phyloP scores from a whole-genome alignment of 2,888 invertebrate species.

The Aphodius sticticus region DNA sequence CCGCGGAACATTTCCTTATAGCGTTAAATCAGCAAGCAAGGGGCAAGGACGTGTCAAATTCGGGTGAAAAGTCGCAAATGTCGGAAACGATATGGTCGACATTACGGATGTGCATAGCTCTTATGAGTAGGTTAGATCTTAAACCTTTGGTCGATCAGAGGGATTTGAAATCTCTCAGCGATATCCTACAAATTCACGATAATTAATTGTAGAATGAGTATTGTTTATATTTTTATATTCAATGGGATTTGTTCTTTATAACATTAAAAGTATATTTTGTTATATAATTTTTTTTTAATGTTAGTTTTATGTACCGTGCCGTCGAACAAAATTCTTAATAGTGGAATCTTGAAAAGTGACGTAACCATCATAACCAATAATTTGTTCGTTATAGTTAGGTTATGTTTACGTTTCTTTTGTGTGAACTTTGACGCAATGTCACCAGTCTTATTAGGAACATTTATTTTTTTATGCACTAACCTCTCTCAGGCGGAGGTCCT shows the following conservation, averaged over 20 bases:
- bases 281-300: not conserved
- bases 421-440: too few species aligned
- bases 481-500: too few species aligned
- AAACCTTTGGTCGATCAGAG: constrained; percentile 69
- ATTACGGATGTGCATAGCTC: constrained; percentile 84
- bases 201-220: constrained; percentile 34
- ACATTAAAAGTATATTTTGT: not conserved
- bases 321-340: too few species aligned
- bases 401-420: too few species aligned
- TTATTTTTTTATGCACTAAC: too few species aligned
- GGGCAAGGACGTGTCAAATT: constrained; percentile 65
- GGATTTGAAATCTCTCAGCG: constrained; percentile 69
- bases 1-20: constrained; percentile 93
- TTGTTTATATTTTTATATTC: constrained; percentile 4
- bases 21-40: constrained; percentile 92
- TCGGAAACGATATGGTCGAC: constrained; percentile 96
- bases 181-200: constrained; percentile 69
- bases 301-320: not conserved
- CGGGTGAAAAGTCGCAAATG: constrained; percentile 67
- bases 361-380: too few species aligned
- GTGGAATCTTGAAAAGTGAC: too few species aligned
- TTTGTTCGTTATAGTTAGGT: too few species aligned
- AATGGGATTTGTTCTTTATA: constrained; percentile 4
- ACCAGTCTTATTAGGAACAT: too few species aligned
- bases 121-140: constrained; percentile 76